Base-by-base conservation (phyloP, 30 jellyfish, hydroid and myxozoan genomes). In the Cassiopea andromeda region DNA sequence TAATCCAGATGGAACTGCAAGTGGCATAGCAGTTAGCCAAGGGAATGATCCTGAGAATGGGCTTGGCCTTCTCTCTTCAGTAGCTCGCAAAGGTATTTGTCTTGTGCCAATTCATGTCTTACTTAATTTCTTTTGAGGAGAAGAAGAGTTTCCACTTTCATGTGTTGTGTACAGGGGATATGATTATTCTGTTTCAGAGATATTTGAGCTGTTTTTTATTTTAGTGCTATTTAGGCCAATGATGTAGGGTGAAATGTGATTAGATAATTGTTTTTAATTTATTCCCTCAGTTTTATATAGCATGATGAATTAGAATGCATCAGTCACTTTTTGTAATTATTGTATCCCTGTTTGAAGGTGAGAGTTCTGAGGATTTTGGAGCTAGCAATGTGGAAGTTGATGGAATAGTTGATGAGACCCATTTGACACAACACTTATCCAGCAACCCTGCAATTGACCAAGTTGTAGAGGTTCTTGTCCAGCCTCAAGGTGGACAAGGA, bases 401-500 rank as follows among this genome's bases (percentile, higher is more conserved):
- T 82, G 98, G 99, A 19, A 96, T 96, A 14, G 99, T 96, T 10
- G 91, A 89, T 77, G 85, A 91, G 43, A 88, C 96, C 1, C 97
- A 88, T 66, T 77, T 78, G 70, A 81, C 92, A 43, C 90, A 87
- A 70, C 91, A 90, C 46, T 64, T 74, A 2, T 50, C 94, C 48
- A 68, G 46, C 78, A 70, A 78, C 75, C 81, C 92, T 72, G 91
- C 93, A 14, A 86, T 90, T 59, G 99, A 96, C 80, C 99, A 92
- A 83, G 97, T 96, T 46, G 99, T 96, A 7, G 99, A 96, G 84
- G 99, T 96, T 44, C 97, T 96, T 76, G 95, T 96, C 48, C 98
- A 97, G 82, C 94, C 97, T 4, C 89, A 88, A 64, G 92, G 97
- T 14, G 98, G 95, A 10, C 83, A 91, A 1, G 99, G 95, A 44